Base-by-base conservation (phyloP, 2,797 vertebrate genomes). In the Champsocephalus esox region DNA sequence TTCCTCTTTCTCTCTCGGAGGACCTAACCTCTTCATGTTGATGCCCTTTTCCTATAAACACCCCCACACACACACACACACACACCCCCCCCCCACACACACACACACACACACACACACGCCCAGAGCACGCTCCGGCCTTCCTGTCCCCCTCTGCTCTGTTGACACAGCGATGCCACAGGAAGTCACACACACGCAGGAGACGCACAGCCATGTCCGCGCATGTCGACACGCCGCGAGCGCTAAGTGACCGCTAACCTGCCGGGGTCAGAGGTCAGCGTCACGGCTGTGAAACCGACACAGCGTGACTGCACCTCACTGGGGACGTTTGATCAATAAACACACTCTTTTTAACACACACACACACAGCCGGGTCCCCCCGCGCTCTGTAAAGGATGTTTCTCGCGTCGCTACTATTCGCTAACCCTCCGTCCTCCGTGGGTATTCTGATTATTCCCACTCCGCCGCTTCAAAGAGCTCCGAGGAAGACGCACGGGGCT, bases 141-240 rank as follows among this genome's bases (percentile, higher is more conserved):
- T 90, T 91, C 90, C 91, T 90, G 81, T 73, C 80, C 80, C 44
- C 0, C 61, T 76, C 21, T 16, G 74, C 21, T 34, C 55, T 94
- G 90, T 94, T 93, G 91, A 94, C 90, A 89, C 91, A 94, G 91
- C 45, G 10, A 60, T 43, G 64, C 45, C 54, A 56, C 45, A 86
- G 91, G 90, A 93, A 91, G 87, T 87, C 79, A 0, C 82, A 28
- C 75, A 21, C 63, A 61, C n/a, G 9, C 82, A 90, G 91, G 90
- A 92, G 91, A 56, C 21, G 2, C 1, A 66, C 0, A 0, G 76
- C 66, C 64, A 38, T 72, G 72, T 70, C 62, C 14, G 3, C 1
- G 24, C 75, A 34, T 70, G 83, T 75, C 13, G 49, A 54, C 82
- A 69, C 48, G 9, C 75, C 9, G 9, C 50, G 14, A 77, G 79